A percentile compares a stretch with the other conserved stretches of the same genome.
These are phyloP conservation scores for Scaptomyza flava DNA, from an alignment of 2,888 invertebrate species.

Conservation along the genomic window DNA sequence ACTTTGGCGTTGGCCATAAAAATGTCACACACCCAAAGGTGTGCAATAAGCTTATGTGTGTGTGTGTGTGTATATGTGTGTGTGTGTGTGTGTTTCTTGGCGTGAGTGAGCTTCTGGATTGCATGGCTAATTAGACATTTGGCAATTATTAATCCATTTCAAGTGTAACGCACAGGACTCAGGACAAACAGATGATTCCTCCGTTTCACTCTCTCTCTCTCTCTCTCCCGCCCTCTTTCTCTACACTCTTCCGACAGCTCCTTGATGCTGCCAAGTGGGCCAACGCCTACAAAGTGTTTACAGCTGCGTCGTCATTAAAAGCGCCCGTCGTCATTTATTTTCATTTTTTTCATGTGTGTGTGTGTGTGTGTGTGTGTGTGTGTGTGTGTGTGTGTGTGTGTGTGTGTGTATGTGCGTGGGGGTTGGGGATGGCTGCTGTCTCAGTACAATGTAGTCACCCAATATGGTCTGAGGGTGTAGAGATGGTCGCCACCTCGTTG, in stretches of 20 bases:
- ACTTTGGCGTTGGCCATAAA: constrained; percentile 13
- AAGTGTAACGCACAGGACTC: constrained; percentile 35
- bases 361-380: background rate
- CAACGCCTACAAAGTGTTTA: constrained; percentile 70
- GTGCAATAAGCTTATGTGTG: background rate
- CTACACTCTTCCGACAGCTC: background rate
- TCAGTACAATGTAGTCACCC: constrained; percentile 10
- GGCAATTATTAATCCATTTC: constrained; percentile 73
- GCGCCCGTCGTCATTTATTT: constrained; percentile 66
- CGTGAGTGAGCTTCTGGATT: constrained; percentile 42
- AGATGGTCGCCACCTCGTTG: constrained; percentile 30
- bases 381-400: background rate
- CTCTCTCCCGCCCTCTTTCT: background rate
- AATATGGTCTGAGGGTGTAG: background rate
- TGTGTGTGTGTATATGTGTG: background rate
- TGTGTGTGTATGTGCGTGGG: background rate
- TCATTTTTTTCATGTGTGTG: constrained; percentile 30
- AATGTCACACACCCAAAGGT: constrained; percentile 5
- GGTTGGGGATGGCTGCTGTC: constrained; percentile 11
- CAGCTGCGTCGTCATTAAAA: constrained; percentile 76
- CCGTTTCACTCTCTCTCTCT: background rate
- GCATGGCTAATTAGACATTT: constrained; percentile 73
- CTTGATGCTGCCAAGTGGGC: constrained; percentile 55
- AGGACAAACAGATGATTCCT: constrained; percentile 35
- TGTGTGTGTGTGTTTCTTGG: background rate